A percentile compares a stretch with the other conserved stretches of the same genome.
Evolutionary conservation across 2,113 vertebrate genomes (phyloP).

Genomic region (Barbus barbus): DNA sequence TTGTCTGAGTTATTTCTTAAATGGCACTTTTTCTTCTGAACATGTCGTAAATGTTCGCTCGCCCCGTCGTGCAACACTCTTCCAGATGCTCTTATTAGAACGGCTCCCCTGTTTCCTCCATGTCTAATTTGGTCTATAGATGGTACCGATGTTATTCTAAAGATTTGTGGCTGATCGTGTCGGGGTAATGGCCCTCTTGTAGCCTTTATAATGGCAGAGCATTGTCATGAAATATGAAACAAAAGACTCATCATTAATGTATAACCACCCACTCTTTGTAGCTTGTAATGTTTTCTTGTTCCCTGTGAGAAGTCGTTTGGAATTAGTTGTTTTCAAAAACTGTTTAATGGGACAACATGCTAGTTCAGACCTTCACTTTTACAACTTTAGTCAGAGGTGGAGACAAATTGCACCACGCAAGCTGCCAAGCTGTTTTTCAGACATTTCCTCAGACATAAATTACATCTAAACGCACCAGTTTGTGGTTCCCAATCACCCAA

Average conservation of each 20-base stretch:
- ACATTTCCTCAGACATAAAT: neutral
- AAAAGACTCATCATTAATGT: constrained; percentile 62
- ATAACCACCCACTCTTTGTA: constrained; percentile 53
- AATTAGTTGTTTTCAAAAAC: constrained; percentile 47
- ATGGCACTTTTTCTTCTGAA: neutral
- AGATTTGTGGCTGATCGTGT: constrained; percentile 60
- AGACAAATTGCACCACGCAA: constrained; percentile 10
- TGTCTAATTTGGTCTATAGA: constrained; percentile 38
- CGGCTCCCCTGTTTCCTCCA: constrained; percentile 41
- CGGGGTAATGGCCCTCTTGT: constrained; percentile 53
- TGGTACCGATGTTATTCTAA: constrained; percentile 58
- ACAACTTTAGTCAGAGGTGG: constrained; percentile 36
- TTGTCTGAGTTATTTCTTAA: neutral
- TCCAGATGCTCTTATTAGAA: constrained; percentile 6
- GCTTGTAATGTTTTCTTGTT: constrained; percentile 55
- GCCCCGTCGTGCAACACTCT: neutral
- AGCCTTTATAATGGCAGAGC: constrained; percentile 54
- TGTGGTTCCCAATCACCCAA: neutral
- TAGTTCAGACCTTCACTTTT: constrained; percentile 37
- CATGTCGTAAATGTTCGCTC: neutral
- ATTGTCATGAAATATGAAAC: constrained; percentile 61
- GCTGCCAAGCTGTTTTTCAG: neutral
- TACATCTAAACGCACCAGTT: neutral
- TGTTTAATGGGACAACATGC: constrained; percentile 53
- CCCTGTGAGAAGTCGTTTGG: constrained; percentile 34